A percentile compares a stretch with the other conserved stretches of the same genome.
phyloP scores from a whole-genome alignment of 2,888 invertebrate genomes.

The Hylaea fasciaria region DNA sequence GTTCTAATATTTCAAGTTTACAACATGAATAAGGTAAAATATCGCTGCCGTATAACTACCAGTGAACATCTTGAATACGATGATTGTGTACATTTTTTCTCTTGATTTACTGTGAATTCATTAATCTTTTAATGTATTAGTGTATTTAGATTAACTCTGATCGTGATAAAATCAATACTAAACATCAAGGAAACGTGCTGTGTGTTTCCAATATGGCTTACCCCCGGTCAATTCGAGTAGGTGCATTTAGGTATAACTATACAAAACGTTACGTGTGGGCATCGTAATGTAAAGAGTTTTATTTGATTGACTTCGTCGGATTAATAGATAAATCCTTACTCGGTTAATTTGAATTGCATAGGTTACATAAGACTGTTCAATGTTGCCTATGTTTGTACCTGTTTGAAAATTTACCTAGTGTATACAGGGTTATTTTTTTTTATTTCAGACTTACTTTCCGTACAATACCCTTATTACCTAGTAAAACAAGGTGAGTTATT shows the following conservation, averaged over 20 bases:
- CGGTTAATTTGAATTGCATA: slow-evolving; percentile 20
- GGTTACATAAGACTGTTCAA: slow-evolving; percentile 39
- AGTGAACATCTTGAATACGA: slow-evolving; percentile 29
- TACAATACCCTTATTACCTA: slow-evolving; percentile 44
- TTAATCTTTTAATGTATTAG: not conserved
- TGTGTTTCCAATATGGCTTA: slow-evolving; percentile 78
- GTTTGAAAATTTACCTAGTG: not conserved
- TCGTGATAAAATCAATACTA: slow-evolving; percentile 33
- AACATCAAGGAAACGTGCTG: slow-evolving; percentile 55
- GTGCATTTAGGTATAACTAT: slow-evolving; percentile 51
- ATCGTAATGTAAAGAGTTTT: slow-evolving; percentile 38
- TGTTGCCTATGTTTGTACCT: slow-evolving; percentile 26
- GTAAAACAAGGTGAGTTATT: slow-evolving; percentile 33
- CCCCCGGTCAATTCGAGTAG: slow-evolving; percentile 55
- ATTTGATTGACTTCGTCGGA: slow-evolving; percentile 10
- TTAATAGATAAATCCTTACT: slow-evolving; percentile 10
- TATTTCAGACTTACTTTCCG: slow-evolving; percentile 47
- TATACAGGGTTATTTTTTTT: slow-evolving; percentile 2
- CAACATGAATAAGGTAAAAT: slow-evolving; percentile 67
- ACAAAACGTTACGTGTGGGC: slow-evolving; percentile 32
- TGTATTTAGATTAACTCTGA: slow-evolving; percentile 8
- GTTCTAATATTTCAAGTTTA: slow-evolving; percentile 25
- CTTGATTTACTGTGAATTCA: slow-evolving; percentile 15
- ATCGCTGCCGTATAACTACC: slow-evolving; percentile 16
- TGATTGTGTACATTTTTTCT: slow-evolving; percentile 36